Conservation (phyloP, 2,888 invertebrate species). For the Gibbula magus region DNA sequence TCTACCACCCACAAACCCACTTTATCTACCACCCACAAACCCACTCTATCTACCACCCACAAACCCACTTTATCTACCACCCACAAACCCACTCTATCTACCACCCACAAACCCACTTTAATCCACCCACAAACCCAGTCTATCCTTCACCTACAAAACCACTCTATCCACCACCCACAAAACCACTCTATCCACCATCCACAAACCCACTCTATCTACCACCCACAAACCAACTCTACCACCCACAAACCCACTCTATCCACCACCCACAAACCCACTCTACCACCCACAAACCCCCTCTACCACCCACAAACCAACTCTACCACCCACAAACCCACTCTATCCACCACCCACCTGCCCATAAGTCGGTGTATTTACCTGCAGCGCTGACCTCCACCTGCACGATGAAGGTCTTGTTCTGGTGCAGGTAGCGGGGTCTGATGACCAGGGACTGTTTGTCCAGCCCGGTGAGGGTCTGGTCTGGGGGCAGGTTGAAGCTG, state of each 20-base stretch:
- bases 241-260: background rate
- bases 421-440: constrained; percentile 63
- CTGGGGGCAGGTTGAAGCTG: background rate
- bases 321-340: background rate
- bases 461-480: constrained; percentile 63
- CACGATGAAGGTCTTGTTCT: constrained; percentile 67
- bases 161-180: too few relatives aligned
- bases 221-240: background rate
- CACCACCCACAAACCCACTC: background rate
- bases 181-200: background rate
- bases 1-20: background rate
- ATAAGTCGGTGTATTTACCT: constrained; percentile 46
- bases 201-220: background rate
- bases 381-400: constrained; percentile 51
- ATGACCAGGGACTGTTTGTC: constrained; percentile 65
- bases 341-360: too few relatives aligned
- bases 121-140: too few relatives aligned
- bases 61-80: background rate
- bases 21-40: background rate
- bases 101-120: too few relatives aligned
- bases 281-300: too few relatives aligned
- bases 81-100: too few relatives aligned
- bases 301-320: background rate
- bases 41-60: background rate
- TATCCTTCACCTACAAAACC: too few relatives aligned